phyloP scores from a whole-genome alignment of 2,113 vertebrate species.

The Silurus glanis region DNA sequence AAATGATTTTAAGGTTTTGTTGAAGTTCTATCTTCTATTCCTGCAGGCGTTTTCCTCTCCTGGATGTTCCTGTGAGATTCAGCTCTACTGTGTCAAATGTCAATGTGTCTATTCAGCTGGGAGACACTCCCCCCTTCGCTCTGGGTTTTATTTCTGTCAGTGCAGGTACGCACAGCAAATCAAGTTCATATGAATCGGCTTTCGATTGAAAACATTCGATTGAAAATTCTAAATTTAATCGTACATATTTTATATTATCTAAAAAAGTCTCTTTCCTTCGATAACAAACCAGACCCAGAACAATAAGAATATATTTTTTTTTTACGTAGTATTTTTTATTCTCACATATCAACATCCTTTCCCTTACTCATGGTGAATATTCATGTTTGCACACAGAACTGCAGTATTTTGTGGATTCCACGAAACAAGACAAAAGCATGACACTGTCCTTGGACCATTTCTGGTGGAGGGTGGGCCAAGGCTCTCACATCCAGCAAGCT shows the following conservation, averaged over 20 bases:
- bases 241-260: no score
- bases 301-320: constrained; percentile 53
- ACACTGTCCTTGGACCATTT: constrained; percentile 87
- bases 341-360: background rate
- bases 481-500: constrained; percentile 95
- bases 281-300: constrained; percentile 41
- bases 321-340: background rate
- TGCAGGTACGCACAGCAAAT: constrained; percentile 73
- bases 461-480: constrained; percentile 95
- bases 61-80: constrained; percentile 86
- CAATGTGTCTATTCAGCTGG: constrained; percentile 89
- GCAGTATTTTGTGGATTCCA: constrained; percentile 69
- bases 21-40: constrained; percentile 16
- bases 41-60: constrained; percentile 81
- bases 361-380: background rate
- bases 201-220: no score
- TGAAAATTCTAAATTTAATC: no score
- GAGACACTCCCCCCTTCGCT: constrained; percentile 91
- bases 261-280: background rate
- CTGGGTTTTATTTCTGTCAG: constrained; percentile 87
- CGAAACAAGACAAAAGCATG: constrained; percentile 76
- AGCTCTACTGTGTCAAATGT: constrained; percentile 85
- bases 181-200: background rate
- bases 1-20: background rate
- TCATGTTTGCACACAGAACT: constrained; percentile 62